Percentiles rank a stretch among this genome's conserved stretches.
Evolutionary conservation across 1,140 invertebrate species (phyloP).

Genomic region (Sesamia nonagrioides): DNA sequence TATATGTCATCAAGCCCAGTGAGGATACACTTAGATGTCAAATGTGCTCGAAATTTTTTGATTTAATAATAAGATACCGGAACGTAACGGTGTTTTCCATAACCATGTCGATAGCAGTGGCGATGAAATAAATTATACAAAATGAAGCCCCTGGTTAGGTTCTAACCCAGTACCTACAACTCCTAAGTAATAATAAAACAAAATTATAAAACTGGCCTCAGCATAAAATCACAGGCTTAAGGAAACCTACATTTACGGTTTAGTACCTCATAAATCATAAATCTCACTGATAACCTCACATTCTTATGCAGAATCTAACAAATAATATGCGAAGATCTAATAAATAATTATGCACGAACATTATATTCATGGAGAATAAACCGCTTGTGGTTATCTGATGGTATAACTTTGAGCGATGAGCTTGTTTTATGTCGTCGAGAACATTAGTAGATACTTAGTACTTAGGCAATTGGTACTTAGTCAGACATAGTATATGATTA

Average conservation of each 20-base stretch:
- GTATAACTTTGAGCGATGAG: constrained; percentile 15
- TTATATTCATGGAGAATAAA: constrained; percentile 24
- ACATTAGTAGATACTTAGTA: background rate
- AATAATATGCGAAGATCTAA: constrained; percentile 12
- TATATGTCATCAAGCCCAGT: too few species aligned
- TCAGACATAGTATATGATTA: background rate
- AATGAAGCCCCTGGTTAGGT: too few species aligned
- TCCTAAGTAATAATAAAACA: background rate
- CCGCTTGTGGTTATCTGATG: constrained; percentile 2
- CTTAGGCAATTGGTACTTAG: background rate
- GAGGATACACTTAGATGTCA: too few species aligned
- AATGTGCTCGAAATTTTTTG: too few species aligned
- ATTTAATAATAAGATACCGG: too few species aligned
- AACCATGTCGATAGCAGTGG: too few species aligned
- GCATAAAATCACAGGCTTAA: background rate
- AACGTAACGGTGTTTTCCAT: too few species aligned
- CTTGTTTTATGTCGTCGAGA: constrained; percentile 6
- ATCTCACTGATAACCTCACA: constrained; percentile 18
- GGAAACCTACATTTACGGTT: constrained; percentile 12
- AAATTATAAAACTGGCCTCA: background rate
- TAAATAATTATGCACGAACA: constrained; percentile 33
- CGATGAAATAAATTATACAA: too few species aligned
- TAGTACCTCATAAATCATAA: constrained; percentile 30
- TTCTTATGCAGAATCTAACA: constrained; percentile 26
- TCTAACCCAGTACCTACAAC: too few species aligned